These are phyloP conservation scores for Drosophila neotestacea DNA, from an alignment of 2,888 invertebrate genomes.

Conservation along the genomic window DNA sequence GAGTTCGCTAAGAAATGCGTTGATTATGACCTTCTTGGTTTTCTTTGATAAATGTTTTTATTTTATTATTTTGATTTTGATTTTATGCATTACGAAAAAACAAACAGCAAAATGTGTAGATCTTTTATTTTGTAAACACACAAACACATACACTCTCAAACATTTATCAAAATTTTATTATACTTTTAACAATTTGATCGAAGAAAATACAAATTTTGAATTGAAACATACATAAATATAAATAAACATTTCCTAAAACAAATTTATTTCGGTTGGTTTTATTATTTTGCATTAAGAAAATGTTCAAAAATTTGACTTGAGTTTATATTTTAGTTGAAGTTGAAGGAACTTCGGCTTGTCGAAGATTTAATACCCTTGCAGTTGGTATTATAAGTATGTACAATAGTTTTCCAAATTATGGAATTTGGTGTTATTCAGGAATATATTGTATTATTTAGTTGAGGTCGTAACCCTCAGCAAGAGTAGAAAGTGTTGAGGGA, in stretches of 20 bases:
- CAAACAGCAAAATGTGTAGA: constrained; percentile 39
- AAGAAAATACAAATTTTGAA: constrained; percentile 25
- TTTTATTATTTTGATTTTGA: constrained; percentile 12
- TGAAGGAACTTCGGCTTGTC: constrained; percentile 1
- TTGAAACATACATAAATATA: constrained; percentile 25
- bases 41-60: not conserved
- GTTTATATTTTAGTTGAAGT: constrained; percentile 2
- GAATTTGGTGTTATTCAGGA: not conserved
- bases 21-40: constrained; percentile 14
- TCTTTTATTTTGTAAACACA: constrained; percentile 61
- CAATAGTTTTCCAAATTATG: too few relatives aligned
- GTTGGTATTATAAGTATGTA: not conserved
- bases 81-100: constrained; percentile 25
- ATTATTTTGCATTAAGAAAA: constrained; percentile 16
- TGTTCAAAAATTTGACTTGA: not conserved
- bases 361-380: constrained; percentile 9
- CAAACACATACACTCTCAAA: not conserved
- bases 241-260: constrained; percentile 51
- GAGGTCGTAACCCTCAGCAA: not conserved
- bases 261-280: constrained; percentile 49
- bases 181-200: constrained; percentile 27
- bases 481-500: not conserved
- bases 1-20: constrained; percentile 5
- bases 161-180: constrained; percentile 32
- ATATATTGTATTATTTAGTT: not conserved